Evolutionary conservation across 2,113 vertebrate genomes (phyloP), one percentile per base, ranked within the genome.

Genomic region (Polypterus senegalus): DNA sequence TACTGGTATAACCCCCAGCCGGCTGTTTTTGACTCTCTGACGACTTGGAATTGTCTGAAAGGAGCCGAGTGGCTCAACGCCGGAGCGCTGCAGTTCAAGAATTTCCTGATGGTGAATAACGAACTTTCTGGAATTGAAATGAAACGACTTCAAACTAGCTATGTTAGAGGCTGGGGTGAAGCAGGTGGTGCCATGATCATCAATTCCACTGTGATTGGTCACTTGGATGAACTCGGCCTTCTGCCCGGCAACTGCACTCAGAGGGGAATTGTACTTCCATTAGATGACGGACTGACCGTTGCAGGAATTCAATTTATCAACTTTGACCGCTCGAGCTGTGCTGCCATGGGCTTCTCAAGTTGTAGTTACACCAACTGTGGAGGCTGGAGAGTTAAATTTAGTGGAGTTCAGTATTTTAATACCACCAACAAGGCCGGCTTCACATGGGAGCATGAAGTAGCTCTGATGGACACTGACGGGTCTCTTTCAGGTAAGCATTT

Each of bases 31-130:
- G 48, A 70, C 9, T 77, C 77, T 6, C 69, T 81, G 11, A 80
- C 74, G 45, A 67, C 75, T 48, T 82, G 80, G 80, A 79, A 81
- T 56, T 81, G 80, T 58, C 69, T 76, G 53, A 82, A 82, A 63
- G 80, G 80, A 52, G 80, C 79, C 0, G 79, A 82, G 11, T 82
- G 80, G 80, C 74, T 80, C 51, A 74, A 81, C 1, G 79, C 77
- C 9, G 79, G 80, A 3, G 76, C 80, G n/a, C 67, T 82, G 60
- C 80, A 82, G 48, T 82, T 82, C 62, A 77, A 76, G 27, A 73
- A 82, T 57, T 82, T 82, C 55, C 47, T 78, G 55, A 69, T 77
- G 71, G 63, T 79, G 8, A 80, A 78, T 67, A 82, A 81, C 57
- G 52, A 72, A 4, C 70, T 75, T 58, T 61, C 74, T 62, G 80